These are phyloP conservation scores for Caenorhabditis remanei DNA, from an alignment of 1,140 invertebrate species.

Conservation along the genomic window DNA sequence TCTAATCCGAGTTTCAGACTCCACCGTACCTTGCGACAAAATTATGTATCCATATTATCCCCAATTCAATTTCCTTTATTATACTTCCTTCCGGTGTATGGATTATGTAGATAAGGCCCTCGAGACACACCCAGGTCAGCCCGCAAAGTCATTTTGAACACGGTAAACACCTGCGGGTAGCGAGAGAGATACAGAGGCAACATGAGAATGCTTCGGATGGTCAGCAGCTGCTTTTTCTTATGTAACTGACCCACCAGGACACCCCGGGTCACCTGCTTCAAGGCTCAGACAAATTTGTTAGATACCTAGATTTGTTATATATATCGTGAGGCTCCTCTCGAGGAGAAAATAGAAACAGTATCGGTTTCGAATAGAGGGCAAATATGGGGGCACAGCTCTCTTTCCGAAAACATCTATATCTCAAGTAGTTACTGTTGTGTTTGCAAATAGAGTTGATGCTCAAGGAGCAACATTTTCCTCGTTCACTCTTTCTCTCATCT, in stretches of 20 bases:
- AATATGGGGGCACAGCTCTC: background rate
- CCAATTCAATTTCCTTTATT: background rate
- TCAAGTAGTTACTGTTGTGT: background rate
- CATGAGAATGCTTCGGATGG: background rate
- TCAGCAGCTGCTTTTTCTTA: background rate
- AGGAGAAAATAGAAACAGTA: background rate
- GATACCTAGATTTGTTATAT: background rate
- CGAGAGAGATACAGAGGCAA: background rate
- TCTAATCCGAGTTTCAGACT: too few relatives aligned
- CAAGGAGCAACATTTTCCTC: background rate
- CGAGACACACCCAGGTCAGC: background rate
- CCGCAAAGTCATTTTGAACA: background rate
- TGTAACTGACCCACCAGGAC: slow-evolving; percentile 31
- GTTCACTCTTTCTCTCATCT: too few relatives aligned
- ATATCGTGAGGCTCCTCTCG: background rate
- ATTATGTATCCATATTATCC: too few relatives aligned
- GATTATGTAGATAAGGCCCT: slow-evolving; percentile 18
- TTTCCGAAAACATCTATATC: background rate
- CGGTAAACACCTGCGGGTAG: slow-evolving; percentile 21
- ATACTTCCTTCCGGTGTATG: background rate
- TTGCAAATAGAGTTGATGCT: background rate
- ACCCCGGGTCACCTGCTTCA: background rate
- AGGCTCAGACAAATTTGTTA: too few relatives aligned
- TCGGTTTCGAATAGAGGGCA: background rate
- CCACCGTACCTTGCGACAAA: too few relatives aligned